These are phyloP conservation scores for Rhadinocentrus ornatus DNA, from an alignment of 2,797 vertebrate species.

Conservation along the genomic window DNA sequence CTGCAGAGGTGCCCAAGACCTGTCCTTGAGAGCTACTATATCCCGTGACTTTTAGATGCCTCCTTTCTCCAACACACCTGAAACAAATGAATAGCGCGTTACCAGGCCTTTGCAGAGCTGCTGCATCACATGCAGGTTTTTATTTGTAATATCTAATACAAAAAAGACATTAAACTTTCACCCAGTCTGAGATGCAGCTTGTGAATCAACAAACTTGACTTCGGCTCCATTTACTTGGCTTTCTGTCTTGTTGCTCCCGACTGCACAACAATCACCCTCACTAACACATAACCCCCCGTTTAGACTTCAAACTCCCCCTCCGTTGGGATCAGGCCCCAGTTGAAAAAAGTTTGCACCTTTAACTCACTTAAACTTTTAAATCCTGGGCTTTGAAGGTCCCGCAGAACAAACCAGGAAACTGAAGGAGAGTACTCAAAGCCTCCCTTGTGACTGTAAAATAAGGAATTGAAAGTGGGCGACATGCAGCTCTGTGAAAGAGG, in stretches of 20 bases:
- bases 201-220: background rate
- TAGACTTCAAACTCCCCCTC: slow-evolving; percentile 24
- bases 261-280: slow-evolving; percentile 11
- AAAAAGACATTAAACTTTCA: no score
- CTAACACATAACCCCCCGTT: slow-evolving; percentile 12
- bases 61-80: no score
- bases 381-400: slow-evolving; percentile 17
- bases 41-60: no score
- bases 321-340: background rate
- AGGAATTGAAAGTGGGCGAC: background rate
- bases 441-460: no score
- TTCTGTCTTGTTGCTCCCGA: background rate
- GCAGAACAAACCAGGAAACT: slow-evolving; percentile 24
- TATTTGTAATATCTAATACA: background rate
- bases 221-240: background rate
- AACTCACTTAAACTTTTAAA: slow-evolving; percentile 14
- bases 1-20: no score
- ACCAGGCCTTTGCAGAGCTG: no score
- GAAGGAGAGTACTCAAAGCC: background rate
- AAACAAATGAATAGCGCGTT: no score
- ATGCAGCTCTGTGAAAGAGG: background rate
- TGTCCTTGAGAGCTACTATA: no score
- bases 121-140: no score
- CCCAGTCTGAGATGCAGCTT: background rate
- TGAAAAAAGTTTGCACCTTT: slow-evolving; percentile 1